Percentiles rank a stretch among this genome's conserved stretches.
These are phyloP conservation scores for Rhodinocichla rosea DNA, from an alignment of 2,113 vertebrate species.

Conservation along the genomic window DNA sequence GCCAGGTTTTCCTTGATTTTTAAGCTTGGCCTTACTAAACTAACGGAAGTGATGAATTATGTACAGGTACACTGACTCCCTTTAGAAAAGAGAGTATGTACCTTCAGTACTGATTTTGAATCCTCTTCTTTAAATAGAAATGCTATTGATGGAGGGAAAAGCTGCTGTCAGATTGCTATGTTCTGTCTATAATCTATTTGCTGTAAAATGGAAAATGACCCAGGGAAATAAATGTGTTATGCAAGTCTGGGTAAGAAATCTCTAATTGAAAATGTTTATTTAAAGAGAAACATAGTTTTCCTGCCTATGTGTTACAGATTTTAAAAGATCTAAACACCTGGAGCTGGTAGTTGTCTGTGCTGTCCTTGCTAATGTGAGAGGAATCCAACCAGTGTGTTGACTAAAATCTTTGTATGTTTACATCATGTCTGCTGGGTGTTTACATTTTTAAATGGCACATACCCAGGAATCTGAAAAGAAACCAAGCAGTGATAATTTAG, in stretches of 20 bases:
- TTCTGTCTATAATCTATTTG: conserved; percentile 31
- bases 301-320: not conserved
- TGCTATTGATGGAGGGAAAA: conserved; percentile 26
- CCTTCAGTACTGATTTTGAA: not conserved
- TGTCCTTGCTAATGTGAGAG: not conserved
- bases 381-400: not conserved
- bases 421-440: not conserved
- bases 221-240: conserved; percentile 43
- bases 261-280: not conserved
- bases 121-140: conserved; percentile 51
- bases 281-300: not conserved
- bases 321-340: not conserved
- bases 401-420: not conserved
- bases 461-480: conserved; percentile 18
- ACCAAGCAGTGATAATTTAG: not conserved
- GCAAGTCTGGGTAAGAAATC: conserved; percentile 27
- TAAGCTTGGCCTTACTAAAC: not conserved
- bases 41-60: not conserved
- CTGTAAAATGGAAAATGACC: conserved; percentile 65
- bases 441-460: conserved; percentile 16
- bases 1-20: not conserved
- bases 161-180: conserved; percentile 17
- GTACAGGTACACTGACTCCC: not conserved
- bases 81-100: not conserved
- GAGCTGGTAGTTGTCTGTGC: not conserved